phyloP scores from a whole-genome alignment of 2,888 invertebrate genomes.

The Caenorhabditis uteleia region DNA sequence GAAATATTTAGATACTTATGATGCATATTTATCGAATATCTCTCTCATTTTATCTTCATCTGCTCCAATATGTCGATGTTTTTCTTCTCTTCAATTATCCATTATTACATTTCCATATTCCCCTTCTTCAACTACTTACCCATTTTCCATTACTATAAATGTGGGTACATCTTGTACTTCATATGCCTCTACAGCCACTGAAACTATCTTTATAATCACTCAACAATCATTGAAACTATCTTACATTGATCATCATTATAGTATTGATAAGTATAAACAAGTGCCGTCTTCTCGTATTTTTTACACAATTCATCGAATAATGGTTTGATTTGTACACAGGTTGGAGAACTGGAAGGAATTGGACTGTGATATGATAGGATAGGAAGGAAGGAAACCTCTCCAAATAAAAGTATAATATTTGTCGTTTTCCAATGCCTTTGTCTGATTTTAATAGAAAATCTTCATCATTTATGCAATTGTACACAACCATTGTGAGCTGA shows the following conservation, averaged over 20 bases:
- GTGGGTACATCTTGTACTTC: constrained; percentile 16
- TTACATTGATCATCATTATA: constrained; percentile 27
- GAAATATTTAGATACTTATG: constrained; percentile 2
- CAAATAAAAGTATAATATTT: constrained; percentile 29
- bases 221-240: background rate
- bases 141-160: constrained; percentile 28
- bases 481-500: constrained; percentile 34
- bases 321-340: constrained; percentile 20
- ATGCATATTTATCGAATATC: constrained; percentile 16
- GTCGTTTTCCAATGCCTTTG: constrained; percentile 27
- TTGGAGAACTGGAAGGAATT: constrained; percentile 13
- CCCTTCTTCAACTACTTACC: constrained; percentile 4
- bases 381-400: constrained; percentile 6
- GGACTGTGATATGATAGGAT: background rate
- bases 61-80: constrained; percentile 12
- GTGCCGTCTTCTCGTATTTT: constrained; percentile 25
- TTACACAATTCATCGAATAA: constrained; percentile 30
- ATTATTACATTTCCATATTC: no score
- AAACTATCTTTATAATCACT: background rate
- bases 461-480: constrained; percentile 21
- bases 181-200: constrained; percentile 29
- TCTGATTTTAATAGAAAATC: constrained; percentile 23
- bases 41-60: constrained; percentile 23
- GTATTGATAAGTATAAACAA: constrained; percentile 22
- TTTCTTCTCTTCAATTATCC: constrained; percentile 16